Evolutionary conservation across 2,888 invertebrate genomes (phyloP), one percentile per base, ranked within the genome.

Genomic region (Tenthredo distinguenda): DNA sequence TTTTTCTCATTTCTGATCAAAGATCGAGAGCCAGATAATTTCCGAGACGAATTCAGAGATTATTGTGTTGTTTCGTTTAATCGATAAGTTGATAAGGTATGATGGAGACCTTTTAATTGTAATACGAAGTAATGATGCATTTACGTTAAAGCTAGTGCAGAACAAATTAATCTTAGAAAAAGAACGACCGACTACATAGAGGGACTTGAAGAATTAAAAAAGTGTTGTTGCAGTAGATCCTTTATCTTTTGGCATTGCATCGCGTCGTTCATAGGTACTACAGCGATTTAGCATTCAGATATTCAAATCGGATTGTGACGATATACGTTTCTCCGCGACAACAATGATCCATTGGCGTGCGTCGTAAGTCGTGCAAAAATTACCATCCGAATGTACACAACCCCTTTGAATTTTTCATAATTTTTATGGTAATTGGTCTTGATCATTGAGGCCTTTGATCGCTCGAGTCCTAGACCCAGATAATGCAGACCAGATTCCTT

Each of bases 381-480:
- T 72, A 21, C 10, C 40, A n/a, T 72, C n/a, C n/a, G 0, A n/a
- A 12, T 50, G 15, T 21, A 9, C 34, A 50, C 37, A 79, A 79
- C 79, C 58, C 58, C 62, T 58, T 58, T 21, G 37, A n/a, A 37
- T 79, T 58, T 62, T 79, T 62, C 12, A 7, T 79, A 2, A 76
- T 10, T 31, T 10, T 43, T 12, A 37, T 34, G 18, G 34, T 26
- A 12, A 21, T 10, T 21, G 15, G n/a, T 74, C 47, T 21, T 43
- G 43, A 43, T 43, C 37, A 31, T 37, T 58, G 18, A n/a, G 37
- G 79, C 79, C 62, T 18, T 21, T 58, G 40, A 47, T 37, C 68
- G 40, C 6, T 43, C 43, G 68, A 82, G 82, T 68, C 82, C 82
- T 82, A 68, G 68, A 82, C 82, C 82, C 82, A 82, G 34, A 68